Base-by-base conservation (phyloP, 2,113 vertebrate species). In the Calypte anna region DNA sequence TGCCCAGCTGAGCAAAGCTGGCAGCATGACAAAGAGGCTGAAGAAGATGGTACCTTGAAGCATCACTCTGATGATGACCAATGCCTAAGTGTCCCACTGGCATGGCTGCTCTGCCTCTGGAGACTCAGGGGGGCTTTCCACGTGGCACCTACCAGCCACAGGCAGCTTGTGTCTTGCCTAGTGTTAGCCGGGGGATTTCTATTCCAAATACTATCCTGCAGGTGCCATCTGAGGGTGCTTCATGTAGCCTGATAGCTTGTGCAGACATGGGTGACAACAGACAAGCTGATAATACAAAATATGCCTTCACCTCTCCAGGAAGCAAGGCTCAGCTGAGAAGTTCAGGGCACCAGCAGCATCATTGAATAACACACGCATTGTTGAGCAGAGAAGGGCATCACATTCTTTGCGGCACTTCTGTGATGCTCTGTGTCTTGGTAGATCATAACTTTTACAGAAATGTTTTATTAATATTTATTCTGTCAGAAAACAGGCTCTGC, bases 81-180 rank as follows among this genome's bases (percentile, higher is more conserved):
- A 11, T 36, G 17, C 14, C 48, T 0, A 2, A 3, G 12, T 57
- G 20, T 67, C 19, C 33, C 15, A 15, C 4, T 0, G 4, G 15
- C 2, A 23, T 0, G 3, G 38, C 12, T 67, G 19, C 20, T 79
- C 40, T 72, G 4, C 30, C 22, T 82, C 20, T 3, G 4, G 0
- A 2, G 33, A 53, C 9, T 4, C 3, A 0, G 12, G 5, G 8
- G n/a, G 6, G 14, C 22, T 59, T 82, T 82, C 44, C 4, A 1
- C 8, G 2, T 31, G n/a, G 8, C 28, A 75, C 19, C 21, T 46
- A 44, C 17, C 8, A 78, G 12, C 5, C 16, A 21, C 1, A 0
- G 31, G 36, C 9, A 4, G 21, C 44, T 81, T 11, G 22, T 70
- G 4, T n/a, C 24, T 36, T 74, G 30, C 16, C 9, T 55, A 8